Base-by-base conservation (phyloP, 2,888 invertebrate species). In the Phymatocera aterrima region DNA sequence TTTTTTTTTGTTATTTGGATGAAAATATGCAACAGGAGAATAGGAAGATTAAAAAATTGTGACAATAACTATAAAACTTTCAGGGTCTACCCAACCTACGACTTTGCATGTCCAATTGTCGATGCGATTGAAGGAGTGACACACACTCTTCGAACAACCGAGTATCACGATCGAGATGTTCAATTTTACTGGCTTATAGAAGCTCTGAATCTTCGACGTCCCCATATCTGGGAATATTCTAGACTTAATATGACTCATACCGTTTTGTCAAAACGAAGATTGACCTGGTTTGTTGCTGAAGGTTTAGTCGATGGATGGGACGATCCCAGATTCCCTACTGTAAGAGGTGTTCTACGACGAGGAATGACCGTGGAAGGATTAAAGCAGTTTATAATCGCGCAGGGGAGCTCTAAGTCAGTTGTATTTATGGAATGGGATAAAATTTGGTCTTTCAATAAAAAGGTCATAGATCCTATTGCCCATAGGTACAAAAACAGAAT, bases 391-490 rank as follows among this genome's bases (percentile, higher is more conserved):
- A 99, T 99, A 81, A 95, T 97, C 79, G 98, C 99, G 15, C 99
- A 98, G 93, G 99, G 99, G 77, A 98, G 99, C 68, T 99, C 98
- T 70, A 94, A 97, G 80, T 97, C 98, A 0, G 98, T 99, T 6
- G 99, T 99, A 2, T 97, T 98, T 91, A 99, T 99, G 99, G 98
- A 99, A 91, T 99, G 99, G 99, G 99, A 99, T 91, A 99, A 99
- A 92, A 99, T 99, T 85, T 99, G 99, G 99, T 95, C 99, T 12
- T 97, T 99, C 87, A 99, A 99, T 90, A 99, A 99, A 90, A 99
- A 99, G 93, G 96, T 98, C 1, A 98, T 99, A 82, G 99, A 99
- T 91, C 98, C 99, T 0, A 93, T 98, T 84, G 98, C 98, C 0
- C 97, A 98, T 5, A 84, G 88, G 86, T 87, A 78, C 77, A 72